A percentile compares a stretch with the other conserved stretches of the same genome.
phyloP scores from a whole-genome alignment of 2,113 vertebrate species.

The Electrona antarctica region DNA sequence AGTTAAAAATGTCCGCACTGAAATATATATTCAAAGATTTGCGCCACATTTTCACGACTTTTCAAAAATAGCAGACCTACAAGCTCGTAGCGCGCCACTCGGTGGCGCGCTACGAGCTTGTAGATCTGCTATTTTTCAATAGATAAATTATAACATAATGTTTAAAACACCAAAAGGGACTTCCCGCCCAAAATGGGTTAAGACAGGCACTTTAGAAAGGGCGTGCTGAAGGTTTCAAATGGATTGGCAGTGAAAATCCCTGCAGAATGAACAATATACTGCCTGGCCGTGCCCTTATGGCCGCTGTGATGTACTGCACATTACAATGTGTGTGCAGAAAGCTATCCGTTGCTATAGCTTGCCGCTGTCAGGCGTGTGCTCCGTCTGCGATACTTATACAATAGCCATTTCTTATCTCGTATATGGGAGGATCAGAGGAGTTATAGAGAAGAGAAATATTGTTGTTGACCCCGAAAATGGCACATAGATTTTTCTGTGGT shows the following conservation, averaged over 20 bases:
- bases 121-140: too few relatives aligned
- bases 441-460: neutral
- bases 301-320: neutral
- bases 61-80: too few relatives aligned
- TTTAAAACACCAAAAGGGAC: too few relatives aligned
- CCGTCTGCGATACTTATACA: neutral
- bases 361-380: neutral
- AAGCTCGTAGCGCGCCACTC: too few relatives aligned
- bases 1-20: too few relatives aligned
- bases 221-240: neutral
- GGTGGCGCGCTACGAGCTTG: too few relatives aligned
- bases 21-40: too few relatives aligned
- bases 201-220: conserved; percentile 1
- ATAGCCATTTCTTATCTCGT: neutral
- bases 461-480: neutral
- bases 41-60: too few relatives aligned
- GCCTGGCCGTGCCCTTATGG: neutral
- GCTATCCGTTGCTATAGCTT: neutral
- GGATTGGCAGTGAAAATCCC: conserved; percentile 9
- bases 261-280: neutral
- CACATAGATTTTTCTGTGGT: neutral
- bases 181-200: too few relatives aligned
- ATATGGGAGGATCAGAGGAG: neutral
- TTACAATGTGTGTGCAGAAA: neutral
- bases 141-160: too few relatives aligned